phyloP scores from a whole-genome alignment of 2,888 invertebrate species.

The Scaeva pyrastri region DNA sequence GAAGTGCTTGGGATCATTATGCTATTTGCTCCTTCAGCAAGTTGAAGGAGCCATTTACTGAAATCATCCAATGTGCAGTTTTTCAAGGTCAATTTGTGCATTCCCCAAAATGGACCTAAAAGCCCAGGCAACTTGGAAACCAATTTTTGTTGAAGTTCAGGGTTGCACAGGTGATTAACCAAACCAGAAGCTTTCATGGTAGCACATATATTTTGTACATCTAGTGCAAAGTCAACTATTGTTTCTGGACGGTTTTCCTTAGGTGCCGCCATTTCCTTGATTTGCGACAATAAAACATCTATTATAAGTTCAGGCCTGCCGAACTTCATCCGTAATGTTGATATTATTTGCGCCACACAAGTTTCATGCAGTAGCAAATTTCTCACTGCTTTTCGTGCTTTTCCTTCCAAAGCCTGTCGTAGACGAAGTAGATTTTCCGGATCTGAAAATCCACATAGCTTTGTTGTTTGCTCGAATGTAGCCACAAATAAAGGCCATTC shows the following conservation, averaged over 20 bases:
- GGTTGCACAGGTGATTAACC: conserved; percentile 58
- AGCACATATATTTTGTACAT: conserved; percentile 63
- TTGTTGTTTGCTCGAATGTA: conserved; percentile 55
- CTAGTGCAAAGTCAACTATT: conserved; percentile 53
- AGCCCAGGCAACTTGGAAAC: conserved; percentile 10
- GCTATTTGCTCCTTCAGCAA: conserved; percentile 54
- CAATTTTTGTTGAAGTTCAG: conserved; percentile 39
- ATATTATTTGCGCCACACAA: conserved; percentile 53
- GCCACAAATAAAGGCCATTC: conserved; percentile 60
- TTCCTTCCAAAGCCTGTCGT: conserved; percentile 28
- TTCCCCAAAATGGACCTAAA: conserved; percentile 53
- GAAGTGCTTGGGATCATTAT: conserved; percentile 42
- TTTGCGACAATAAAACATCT: conserved; percentile 35
- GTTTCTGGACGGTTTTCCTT: conserved; percentile 40
- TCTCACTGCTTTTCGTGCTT: conserved; percentile 36
- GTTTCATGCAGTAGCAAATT: conserved; percentile 47
- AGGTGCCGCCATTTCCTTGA: conserved; percentile 4
- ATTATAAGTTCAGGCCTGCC: conserved; percentile 62
- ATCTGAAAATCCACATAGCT: conserved; percentile 56
- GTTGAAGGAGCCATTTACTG: conserved; percentile 53
- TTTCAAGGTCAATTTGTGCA: conserved; percentile 53
- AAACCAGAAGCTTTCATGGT: conserved; percentile 63
- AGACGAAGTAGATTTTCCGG: conserved; percentile 60
- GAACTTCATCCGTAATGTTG: conserved; percentile 58
- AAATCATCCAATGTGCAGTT: conserved; percentile 48